These are phyloP conservation scores for Sceliomorpha sp. DNA, from an alignment of 2,888 invertebrate genomes.

Conservation along the genomic window DNA sequence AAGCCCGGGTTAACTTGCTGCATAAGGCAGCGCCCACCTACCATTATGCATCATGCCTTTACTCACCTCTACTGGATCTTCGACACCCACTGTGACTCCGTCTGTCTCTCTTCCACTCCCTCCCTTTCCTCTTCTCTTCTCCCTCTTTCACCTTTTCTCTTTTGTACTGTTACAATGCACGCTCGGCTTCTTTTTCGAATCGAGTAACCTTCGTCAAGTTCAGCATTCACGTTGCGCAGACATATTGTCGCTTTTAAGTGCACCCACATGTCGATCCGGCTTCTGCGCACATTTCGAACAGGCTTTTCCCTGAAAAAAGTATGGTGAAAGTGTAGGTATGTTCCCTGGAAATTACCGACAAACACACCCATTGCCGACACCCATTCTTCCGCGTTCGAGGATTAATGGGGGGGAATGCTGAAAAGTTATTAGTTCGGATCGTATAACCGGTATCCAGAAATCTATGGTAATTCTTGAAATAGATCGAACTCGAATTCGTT, in stretches of 20 bases:
- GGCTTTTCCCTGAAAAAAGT: too few species aligned
- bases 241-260: conserved; percentile 51
- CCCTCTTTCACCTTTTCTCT: conserved; percentile 41
- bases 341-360: too few species aligned
- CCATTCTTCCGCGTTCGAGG: too few species aligned
- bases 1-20: conserved; percentile 47
- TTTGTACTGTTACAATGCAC: conserved; percentile 51
- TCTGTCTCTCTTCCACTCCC: conserved; percentile 27
- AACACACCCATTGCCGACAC: too few species aligned
- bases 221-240: conserved; percentile 46
- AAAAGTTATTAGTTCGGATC: too few species aligned
- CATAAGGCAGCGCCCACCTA: conserved; percentile 50
- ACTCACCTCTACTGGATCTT: conserved; percentile 4
- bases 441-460: too few species aligned
- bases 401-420: too few species aligned
- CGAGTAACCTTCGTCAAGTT: conserved; percentile 46
- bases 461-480: too few species aligned
- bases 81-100: conserved; percentile 31
- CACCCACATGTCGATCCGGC: too few species aligned
- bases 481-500: too few species aligned
- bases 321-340: too few species aligned
- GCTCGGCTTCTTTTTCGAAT: conserved; percentile 42
- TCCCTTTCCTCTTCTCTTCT: conserved; percentile 8
- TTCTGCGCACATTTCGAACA: too few species aligned
- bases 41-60: conserved; percentile 42